phyloP scores from a whole-genome alignment of 2,797 vertebrate genomes.

The Chloroceryle inda region DNA sequence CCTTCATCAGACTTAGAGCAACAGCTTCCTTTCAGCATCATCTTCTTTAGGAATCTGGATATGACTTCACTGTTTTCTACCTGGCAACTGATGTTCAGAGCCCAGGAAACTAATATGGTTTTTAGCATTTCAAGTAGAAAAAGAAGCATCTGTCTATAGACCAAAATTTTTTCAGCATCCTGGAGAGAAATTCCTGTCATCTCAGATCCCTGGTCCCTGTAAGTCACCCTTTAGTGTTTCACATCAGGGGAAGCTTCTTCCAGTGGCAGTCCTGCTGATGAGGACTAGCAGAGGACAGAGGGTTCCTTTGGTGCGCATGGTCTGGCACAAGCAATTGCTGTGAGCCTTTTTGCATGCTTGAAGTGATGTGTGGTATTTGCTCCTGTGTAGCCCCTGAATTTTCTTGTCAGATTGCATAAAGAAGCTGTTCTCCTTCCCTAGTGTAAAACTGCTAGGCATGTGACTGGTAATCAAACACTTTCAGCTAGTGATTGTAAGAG shows the following conservation, averaged over 20 bases:
- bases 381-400: background rate
- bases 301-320: rapidly evolving
- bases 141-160: background rate
- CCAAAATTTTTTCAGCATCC: background rate
- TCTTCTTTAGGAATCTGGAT: background rate
- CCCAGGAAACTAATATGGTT: background rate
- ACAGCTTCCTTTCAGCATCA: background rate
- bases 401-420: background rate
- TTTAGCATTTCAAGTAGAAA: background rate
- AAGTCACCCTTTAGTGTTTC: background rate
- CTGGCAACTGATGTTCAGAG: background rate
- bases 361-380: background rate
- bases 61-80: background rate
- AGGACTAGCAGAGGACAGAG: background rate
- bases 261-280: background rate
- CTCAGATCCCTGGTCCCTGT: background rate
- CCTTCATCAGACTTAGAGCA: background rate
- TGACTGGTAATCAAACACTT: background rate
- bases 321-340: background rate
- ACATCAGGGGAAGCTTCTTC: background rate
- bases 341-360: background rate
- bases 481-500: background rate
- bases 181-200: background rate
- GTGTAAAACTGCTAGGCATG: background rate
- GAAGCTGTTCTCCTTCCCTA: background rate